Conservation (phyloP, 1,140 invertebrate genomes). For the Eufriesea mexicana region DNA sequence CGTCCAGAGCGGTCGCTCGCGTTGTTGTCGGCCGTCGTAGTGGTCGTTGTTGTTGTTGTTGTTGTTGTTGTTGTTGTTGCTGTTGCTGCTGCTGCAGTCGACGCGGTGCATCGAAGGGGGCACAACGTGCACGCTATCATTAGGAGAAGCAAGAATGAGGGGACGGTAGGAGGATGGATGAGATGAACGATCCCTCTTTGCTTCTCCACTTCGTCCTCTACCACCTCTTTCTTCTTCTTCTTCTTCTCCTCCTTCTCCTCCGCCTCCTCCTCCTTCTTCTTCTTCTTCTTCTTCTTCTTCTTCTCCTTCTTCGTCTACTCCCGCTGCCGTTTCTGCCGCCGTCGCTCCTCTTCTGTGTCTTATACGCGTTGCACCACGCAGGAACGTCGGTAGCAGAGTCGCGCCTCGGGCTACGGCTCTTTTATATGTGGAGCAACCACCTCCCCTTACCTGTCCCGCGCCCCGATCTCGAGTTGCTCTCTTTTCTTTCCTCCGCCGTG, state of each 20-base stretch:
- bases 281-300: neutral
- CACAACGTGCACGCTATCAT: conserved; percentile 74
- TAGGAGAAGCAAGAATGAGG: conserved; percentile 73
- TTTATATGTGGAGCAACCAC: conserved; percentile 70
- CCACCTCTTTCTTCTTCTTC: conserved; percentile 21
- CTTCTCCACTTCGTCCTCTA: conserved; percentile 12
- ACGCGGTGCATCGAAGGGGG: conserved; percentile 62
- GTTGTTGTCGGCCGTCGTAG: conserved; percentile 33
- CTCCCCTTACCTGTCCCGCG: conserved; percentile 28
- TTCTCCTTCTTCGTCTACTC: conserved; percentile 15
- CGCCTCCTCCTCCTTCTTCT: neutral
- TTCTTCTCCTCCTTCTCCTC: conserved; percentile 14
- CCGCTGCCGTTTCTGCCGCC: conserved; percentile 36
- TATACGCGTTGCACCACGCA: conserved; percentile 33
- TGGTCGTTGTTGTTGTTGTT: conserved; percentile 26
- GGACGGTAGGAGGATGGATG: conserved; percentile 66
- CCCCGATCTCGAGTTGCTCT: neutral
- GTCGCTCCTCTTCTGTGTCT: conserved; percentile 26
- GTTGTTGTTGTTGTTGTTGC: conserved; percentile 19
- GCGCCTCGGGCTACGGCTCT: conserved; percentile 66
- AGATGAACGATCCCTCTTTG: conserved; percentile 61
- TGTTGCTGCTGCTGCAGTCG: conserved; percentile 46
- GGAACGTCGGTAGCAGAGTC: conserved; percentile 69
- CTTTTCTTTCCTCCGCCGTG: conserved; percentile 40
- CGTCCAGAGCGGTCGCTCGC: conserved; percentile 19